These are phyloP conservation scores for Pan troglodytes DNA, from an alignment of 2,113 vertebrate species.

Conservation along the genomic window DNA sequence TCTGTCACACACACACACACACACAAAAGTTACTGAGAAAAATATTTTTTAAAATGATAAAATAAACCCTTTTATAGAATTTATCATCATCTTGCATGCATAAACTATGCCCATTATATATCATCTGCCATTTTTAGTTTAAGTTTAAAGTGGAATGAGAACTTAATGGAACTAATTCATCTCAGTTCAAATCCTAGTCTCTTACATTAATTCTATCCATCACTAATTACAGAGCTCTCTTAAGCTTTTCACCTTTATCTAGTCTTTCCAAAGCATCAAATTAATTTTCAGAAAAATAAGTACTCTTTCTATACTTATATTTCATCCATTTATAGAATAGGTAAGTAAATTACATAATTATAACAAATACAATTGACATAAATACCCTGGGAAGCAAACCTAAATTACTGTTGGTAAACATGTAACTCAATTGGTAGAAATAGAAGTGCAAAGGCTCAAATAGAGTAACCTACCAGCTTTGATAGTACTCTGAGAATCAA, in stretches of 20 bases:
- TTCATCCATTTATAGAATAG: neutral
- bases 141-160: neutral
- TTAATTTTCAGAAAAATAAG: neutral
- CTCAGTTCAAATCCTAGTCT: neutral
- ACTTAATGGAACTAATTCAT: neutral
- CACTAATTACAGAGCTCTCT: neutral
- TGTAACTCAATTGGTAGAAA: neutral
- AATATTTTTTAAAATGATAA: neutral
- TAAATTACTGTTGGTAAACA: neutral
- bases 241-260: neutral
- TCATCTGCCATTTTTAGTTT: neutral
- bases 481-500: neutral
- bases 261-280: neutral
- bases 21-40: neutral
- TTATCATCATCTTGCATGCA: neutral
- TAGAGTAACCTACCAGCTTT: neutral
- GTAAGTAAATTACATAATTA: slow-evolving; percentile 1
- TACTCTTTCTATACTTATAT: neutral
- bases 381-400: neutral
- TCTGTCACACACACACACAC: too few species aligned
- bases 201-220: neutral
- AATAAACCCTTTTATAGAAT: neutral
- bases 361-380: neutral
- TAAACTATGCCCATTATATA: neutral
- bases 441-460: neutral